Base-by-base conservation (phyloP, 2,888 invertebrate genomes). In the Empis stercorea region DNA sequence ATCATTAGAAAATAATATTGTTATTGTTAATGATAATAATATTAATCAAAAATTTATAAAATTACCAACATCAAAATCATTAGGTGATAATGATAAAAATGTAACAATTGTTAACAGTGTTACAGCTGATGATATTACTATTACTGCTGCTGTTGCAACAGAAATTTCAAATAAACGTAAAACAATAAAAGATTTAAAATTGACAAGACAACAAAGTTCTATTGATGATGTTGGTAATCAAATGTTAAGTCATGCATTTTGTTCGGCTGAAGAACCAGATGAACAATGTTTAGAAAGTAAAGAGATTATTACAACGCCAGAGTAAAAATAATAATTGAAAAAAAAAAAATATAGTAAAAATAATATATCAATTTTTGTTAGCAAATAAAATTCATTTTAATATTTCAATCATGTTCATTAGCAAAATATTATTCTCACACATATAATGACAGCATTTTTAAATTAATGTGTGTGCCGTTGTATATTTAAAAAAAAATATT, bases 181-280 rank as follows among this genome's bases (percentile, higher is more conserved):
- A 46, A 38, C 44, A 15, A 39, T 50, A n/a, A 48, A 50, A 43
- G 50, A 51, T 27, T 23, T 47, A 23, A 50, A 48, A 41, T 43
- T 49, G n/a, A 47, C 48, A 13, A 38, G 48, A 15, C 48, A 45
- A 44, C 50, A 51, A 27, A 52, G 49, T 38, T 55, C 54, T n/a
- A 50, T 54, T 16, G 55, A 55, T 50, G 54, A 55, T 51, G 51
- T 55, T 20, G 51, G 50, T 11, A 55, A 55, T 49, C 53, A 55
- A 45, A 50, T 54, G 46, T 48, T 46, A 16, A 50, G 53, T 27
- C 52, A 52, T 45, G 54, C 55, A 43, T 55, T 55, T 43, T 47
- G 53, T 40, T 54, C 55, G 13, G 50, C 53, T 43, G 55, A 55
- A 38, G 55, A 55, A 43, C 53, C 53, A 7, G 51, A 52, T 30